These are phyloP conservation scores for Acestrorhynchus altus DNA, from an alignment of 2,797 vertebrate genomes.

Conservation along the genomic window DNA sequence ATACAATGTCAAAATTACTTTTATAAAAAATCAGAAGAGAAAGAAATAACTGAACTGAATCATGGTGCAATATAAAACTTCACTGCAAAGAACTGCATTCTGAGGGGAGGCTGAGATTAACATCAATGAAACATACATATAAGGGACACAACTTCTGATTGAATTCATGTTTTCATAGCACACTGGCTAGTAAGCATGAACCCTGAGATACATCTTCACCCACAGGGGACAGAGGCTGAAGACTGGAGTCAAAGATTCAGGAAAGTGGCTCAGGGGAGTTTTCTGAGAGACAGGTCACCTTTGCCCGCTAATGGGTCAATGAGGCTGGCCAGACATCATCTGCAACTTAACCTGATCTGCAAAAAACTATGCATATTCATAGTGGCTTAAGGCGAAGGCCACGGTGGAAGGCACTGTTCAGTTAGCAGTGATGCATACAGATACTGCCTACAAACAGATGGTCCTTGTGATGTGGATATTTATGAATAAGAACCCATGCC, in stretches of 20 bases:
- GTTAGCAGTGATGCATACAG: slow-evolving; percentile 28
- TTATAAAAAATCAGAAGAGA: no score
- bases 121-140: neutral
- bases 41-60: no score
- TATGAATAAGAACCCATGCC: slow-evolving; percentile 10
- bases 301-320: slow-evolving; percentile 46
- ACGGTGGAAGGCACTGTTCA: slow-evolving; percentile 16
- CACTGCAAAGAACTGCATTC: no score
- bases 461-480: slow-evolving; percentile 8
- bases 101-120: neutral
- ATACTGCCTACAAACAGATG: slow-evolving; percentile 41
- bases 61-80: no score
- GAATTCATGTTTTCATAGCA: slow-evolving; percentile 7
- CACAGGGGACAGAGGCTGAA: neutral
- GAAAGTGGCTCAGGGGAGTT: neutral
- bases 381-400: slow-evolving; percentile 32
- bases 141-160: neutral
- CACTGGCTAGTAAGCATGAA: neutral
- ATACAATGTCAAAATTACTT: no score
- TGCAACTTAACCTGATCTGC: slow-evolving; percentile 19
- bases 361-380: slow-evolving; percentile 44
- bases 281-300: slow-evolving; percentile 16
- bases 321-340: slow-evolving; percentile 38
- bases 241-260: neutral
- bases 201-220: slow-evolving; percentile 9